These are phyloP conservation scores for Drosophila gunungcola DNA, from an alignment of 1,140 invertebrate genomes.

Conservation along the genomic window DNA sequence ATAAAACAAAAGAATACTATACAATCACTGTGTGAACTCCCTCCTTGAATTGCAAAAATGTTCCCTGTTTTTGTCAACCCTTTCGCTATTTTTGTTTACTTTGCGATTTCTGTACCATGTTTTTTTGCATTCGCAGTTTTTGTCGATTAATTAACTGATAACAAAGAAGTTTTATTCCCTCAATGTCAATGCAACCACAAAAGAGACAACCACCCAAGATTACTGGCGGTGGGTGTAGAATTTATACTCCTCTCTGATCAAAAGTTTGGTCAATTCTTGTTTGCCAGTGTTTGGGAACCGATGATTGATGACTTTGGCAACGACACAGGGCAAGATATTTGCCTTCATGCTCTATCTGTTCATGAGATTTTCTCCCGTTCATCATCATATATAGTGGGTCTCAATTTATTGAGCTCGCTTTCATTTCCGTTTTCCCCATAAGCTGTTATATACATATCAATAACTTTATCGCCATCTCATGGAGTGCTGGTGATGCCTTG, in stretches of 20 bases:
- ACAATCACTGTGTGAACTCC: slow-evolving; percentile 8
- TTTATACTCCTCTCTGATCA: slow-evolving; percentile 3
- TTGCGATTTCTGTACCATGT: slow-evolving; percentile 38
- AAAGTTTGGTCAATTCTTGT: slow-evolving; percentile 74
- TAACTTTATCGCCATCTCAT: slow-evolving; percentile 62
- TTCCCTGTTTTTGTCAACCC: slow-evolving; percentile 48
- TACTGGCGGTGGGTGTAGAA: slow-evolving; percentile 6
- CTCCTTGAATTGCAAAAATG: neutral
- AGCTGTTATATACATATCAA: slow-evolving; percentile 45
- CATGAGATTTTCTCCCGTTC: slow-evolving; percentile 10
- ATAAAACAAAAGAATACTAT: no score
- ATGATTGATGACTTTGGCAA: slow-evolving; percentile 51
- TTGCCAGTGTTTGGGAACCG: slow-evolving; percentile 18
- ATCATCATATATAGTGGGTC: neutral
- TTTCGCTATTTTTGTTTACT: slow-evolving; percentile 56
- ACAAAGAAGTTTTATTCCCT: slow-evolving; percentile 37
- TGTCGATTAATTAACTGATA: slow-evolving; percentile 80
- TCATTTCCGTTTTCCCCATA: slow-evolving; percentile 11
- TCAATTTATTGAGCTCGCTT: slow-evolving; percentile 25
- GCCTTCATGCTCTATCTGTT: neutral
- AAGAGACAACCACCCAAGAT: slow-evolving; percentile 25
- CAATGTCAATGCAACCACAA: slow-evolving; percentile 71
- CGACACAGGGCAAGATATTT: slow-evolving; percentile 2
- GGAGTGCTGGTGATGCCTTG: slow-evolving; percentile 35
- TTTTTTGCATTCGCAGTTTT: slow-evolving; percentile 55